phyloP scores from a whole-genome alignment of 2,113 vertebrate species.

The Dipodomys merriami region DNA sequence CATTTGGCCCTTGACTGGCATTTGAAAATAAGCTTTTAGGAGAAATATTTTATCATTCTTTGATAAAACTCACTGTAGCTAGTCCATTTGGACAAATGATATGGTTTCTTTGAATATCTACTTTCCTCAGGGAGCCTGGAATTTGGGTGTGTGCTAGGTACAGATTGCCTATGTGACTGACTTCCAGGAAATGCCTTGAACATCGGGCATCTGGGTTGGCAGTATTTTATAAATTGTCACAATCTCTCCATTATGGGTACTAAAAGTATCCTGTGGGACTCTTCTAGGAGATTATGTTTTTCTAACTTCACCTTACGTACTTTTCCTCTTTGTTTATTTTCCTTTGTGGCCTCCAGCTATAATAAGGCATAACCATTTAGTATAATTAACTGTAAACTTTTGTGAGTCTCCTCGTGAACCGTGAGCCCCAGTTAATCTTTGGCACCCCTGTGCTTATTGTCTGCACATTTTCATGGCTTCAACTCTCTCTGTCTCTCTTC shows the following conservation, averaged over 20 bases:
- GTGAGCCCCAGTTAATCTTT: not conserved
- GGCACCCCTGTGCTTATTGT: not conserved
- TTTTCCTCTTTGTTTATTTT: constrained; percentile 23
- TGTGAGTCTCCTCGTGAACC: not conserved
- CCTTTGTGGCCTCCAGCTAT: not conserved
- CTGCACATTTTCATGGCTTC: not conserved
- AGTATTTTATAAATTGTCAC: not conserved
- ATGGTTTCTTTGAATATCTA: not conserved
- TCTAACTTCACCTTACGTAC: not conserved
- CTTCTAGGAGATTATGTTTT: not conserved
- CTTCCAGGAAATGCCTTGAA: not conserved
- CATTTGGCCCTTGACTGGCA: not conserved
- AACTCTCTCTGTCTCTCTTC: not conserved
- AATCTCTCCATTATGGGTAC: not conserved
- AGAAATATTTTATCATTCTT: not conserved
- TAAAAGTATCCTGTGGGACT: not conserved
- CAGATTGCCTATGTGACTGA: not conserved
- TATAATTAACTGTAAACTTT: not conserved
- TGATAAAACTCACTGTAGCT: not conserved
- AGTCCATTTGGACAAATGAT: not conserved
- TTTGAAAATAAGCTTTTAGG: not conserved
- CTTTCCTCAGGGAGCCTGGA: not conserved
- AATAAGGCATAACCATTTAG: not conserved
- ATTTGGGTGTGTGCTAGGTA: not conserved
- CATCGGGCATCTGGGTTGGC: not conserved